Evolutionary conservation across 2,888 invertebrate species (phyloP), one percentile per base, ranked within the genome.

Genomic region (Ramazzottius varieornatus): DNA sequence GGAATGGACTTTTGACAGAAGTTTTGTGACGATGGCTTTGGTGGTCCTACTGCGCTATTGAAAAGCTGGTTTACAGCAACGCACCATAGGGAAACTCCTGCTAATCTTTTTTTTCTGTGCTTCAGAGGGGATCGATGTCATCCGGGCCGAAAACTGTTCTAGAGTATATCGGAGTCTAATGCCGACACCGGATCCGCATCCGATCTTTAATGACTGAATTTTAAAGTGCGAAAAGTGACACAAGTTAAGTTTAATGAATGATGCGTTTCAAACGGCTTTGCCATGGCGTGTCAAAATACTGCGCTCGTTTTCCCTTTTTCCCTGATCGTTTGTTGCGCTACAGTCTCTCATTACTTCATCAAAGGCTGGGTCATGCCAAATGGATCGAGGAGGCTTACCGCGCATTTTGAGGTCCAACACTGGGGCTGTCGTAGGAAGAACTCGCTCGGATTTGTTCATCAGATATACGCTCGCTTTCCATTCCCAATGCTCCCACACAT

Each of bases 371-470:
- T n/a, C n/a, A n/a, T n/a, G n/a, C n/a, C n/a, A n/a, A n/a, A n/a
- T n/a, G n/a, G n/a, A n/a, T n/a, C n/a, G n/a, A n/a, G n/a, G n/a
- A n/a, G n/a, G n/a, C n/a, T 80, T 77, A 88, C 89, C 90, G 83
- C 77, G 84, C 87, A 74, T 86, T 84, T 72, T 85, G 84, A 64
- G 89, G 87, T 70, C 88, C 89, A 68, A 88, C 88, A 75, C 85
- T 86, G 73, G 83, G 83, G 72, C 82, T 82, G 78, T 88, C 86
- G 79, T 86, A 88, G 70, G 86, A 85, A 63, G 88, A 88, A 76
- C 86, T 88, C 69, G 88, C 88, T 67, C 82, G 82, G 73, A 89
- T 83, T 76, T 86, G 86, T 72, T 81, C 80, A 78, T 89, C 86
- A 71, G 82, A 82, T 73, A 90, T 88, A 71, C 80, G 80, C 67